These are phyloP conservation scores for Rhyzopertha dominica DNA, from an alignment of 1,140 invertebrate genomes.

Conservation along the genomic window DNA sequence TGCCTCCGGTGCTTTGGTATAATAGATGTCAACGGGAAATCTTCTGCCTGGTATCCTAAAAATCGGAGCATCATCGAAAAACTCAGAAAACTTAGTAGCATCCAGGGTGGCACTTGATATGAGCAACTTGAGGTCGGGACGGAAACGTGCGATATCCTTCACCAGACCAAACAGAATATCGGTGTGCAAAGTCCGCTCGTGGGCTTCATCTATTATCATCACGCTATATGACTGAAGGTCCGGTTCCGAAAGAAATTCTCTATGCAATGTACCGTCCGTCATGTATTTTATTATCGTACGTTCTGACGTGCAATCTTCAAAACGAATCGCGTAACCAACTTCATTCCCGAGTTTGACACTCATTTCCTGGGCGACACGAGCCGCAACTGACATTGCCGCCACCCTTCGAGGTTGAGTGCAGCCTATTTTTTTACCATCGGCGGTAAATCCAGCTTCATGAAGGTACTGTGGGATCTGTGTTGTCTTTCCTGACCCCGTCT, in stretches of 20 bases:
- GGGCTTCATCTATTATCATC: constrained; percentile 99
- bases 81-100: constrained; percentile 96
- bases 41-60: constrained; percentile 90
- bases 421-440: constrained; percentile 76
- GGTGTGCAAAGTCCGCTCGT: constrained; percentile 96
- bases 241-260: constrained; percentile 96
- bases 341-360: constrained; percentile 96
- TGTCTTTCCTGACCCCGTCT: constrained; percentile 97
- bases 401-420: constrained; percentile 96
- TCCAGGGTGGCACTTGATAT: constrained; percentile 98
- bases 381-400: constrained; percentile 98
- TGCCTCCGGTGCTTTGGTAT: constrained; percentile 97
- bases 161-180: constrained; percentile 98
- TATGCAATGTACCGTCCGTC: constrained; percentile 97
- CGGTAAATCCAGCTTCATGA: constrained; percentile 83
- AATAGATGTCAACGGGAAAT: constrained; percentile 94
- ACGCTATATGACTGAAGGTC: constrained; percentile 93
- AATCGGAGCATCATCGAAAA: constrained; percentile 98
- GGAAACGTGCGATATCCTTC: constrained; percentile 94
- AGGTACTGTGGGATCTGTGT: constrained; percentile 99
- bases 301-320: constrained; percentile 97
- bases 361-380: constrained; percentile 99
- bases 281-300: constrained; percentile 99
- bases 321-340: constrained; percentile 98
- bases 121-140: constrained; percentile 90